Conservation (phyloP, 1,140 invertebrate genomes). For the Drosophila parvula region DNA sequence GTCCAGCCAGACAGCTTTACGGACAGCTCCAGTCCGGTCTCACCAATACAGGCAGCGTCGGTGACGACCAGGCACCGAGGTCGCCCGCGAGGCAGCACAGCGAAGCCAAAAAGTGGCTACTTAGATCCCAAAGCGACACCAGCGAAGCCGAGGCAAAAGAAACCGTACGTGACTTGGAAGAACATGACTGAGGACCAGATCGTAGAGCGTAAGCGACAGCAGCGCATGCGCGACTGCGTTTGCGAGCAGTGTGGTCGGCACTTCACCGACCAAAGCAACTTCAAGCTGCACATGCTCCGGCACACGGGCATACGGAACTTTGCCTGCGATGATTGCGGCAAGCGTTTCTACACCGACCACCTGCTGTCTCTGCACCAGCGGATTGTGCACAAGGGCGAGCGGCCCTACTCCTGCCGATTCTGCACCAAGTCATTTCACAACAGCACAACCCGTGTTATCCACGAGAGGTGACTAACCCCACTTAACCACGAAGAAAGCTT, state of each 20-base stretch:
- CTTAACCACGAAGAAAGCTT: too few relatives aligned
- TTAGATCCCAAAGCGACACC: background rate
- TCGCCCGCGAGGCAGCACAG: constrained; percentile 1
- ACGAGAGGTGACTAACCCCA: constrained; percentile 48
- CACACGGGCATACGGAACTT: constrained; percentile 67
- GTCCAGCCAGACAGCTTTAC: background rate
- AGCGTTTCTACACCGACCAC: constrained; percentile 61
- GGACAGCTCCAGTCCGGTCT: background rate
- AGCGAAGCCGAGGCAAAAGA: constrained; percentile 20
- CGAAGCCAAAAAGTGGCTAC: background rate
- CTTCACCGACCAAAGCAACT: constrained; percentile 69
- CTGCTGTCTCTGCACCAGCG: constrained; percentile 55
- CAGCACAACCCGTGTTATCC: constrained; percentile 62
- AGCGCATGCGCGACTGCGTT: constrained; percentile 58
- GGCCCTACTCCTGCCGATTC: constrained; percentile 60
- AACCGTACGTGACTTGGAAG: constrained; percentile 62
- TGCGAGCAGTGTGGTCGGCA: constrained; percentile 68
- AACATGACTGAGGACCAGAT: constrained; percentile 64
- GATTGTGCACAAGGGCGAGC: constrained; percentile 58
- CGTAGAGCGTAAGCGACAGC: constrained; percentile 45
- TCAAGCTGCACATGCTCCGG: constrained; percentile 66
- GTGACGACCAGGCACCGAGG: background rate
- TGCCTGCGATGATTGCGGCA: constrained; percentile 49
- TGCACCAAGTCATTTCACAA: constrained; percentile 61
- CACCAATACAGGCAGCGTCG: background rate